A percentile compares a stretch with the other conserved stretches of the same genome.
Evolutionary conservation across 23 tunicate species (phyloP).

Genomic region (Phallusia fumigata): DNA sequence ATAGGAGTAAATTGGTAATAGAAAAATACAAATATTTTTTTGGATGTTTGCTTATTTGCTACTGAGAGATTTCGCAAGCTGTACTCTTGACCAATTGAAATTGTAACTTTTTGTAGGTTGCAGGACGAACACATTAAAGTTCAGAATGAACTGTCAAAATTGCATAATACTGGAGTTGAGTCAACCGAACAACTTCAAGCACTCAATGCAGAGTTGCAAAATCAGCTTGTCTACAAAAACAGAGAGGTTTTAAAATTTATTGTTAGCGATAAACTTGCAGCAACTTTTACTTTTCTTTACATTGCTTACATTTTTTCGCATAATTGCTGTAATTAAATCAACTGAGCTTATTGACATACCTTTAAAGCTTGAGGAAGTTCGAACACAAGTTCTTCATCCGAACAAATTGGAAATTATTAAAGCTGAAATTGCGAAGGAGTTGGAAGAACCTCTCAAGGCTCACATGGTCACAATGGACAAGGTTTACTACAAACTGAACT

Average conservation of each 20-base stretch:
- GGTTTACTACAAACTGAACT: no score
- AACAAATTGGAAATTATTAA: conserved; percentile 74
- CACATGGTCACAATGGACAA: conserved; percentile 92
- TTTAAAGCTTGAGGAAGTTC: conserved; percentile 63
- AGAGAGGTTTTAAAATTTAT: conserved; percentile 32
- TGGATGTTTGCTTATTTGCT: no score
- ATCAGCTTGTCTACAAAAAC: conserved; percentile 37
- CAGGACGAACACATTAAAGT: conserved; percentile 60
- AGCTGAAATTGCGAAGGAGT: conserved; percentile 86
- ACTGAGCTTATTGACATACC: background rate
- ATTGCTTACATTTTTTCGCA: background rate
- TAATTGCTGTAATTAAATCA: background rate
- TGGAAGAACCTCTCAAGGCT: conserved; percentile 87
- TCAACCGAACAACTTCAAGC: conserved; percentile 60
- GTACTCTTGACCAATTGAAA: no score
- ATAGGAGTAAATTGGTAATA: background rate
- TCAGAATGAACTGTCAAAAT: conserved; percentile 46
- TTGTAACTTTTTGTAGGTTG: conserved; percentile 14
- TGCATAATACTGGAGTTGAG: conserved; percentile 36
- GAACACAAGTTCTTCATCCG: conserved; percentile 70
- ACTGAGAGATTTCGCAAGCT: no score
- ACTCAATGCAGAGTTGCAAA: conserved; percentile 49
- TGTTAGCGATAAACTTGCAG: no score
- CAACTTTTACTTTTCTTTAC: no score
- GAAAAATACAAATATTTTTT: no score